Conservation (phyloP, 2,113 vertebrate genomes). For the Dascyllus trimaculatus region DNA sequence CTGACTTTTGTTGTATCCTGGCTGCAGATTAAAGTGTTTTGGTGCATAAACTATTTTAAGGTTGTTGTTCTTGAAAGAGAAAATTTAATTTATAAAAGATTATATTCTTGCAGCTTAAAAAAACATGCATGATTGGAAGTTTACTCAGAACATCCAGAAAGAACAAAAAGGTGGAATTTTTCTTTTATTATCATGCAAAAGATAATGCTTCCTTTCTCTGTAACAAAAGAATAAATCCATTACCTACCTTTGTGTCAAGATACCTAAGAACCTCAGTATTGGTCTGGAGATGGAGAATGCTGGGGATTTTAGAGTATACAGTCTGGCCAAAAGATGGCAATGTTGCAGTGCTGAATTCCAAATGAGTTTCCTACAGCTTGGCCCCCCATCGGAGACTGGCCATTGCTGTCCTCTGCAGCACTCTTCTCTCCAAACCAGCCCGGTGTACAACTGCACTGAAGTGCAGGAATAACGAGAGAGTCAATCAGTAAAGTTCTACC, state of each 20-base stretch:
- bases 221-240: slow-evolving; percentile 39
- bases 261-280: slow-evolving; percentile 33
- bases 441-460: slow-evolving; percentile 58
- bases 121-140: neutral
- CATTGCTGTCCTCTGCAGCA: slow-evolving; percentile 67
- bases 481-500: slow-evolving; percentile 64
- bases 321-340: slow-evolving; percentile 94
- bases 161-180: neutral
- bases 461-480: slow-evolving; percentile 54
- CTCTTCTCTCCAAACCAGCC: slow-evolving; percentile 58
- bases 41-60: neutral
- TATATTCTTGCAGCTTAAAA: neutral
- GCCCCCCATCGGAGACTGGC: slow-evolving; percentile 59
- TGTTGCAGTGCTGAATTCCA: slow-evolving; percentile 92
- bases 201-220: slow-evolving; percentile 19
- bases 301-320: slow-evolving; percentile 71
- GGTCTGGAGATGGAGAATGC: slow-evolving; percentile 45
- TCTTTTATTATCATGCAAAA: slow-evolving; percentile 1
- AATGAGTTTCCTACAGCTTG: slow-evolving; percentile 60
- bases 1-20: neutral
- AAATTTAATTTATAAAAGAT: slow-evolving; percentile 4
- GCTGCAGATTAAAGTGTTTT: slow-evolving; percentile 7
- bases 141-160: neutral
- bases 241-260: slow-evolving; percentile 58
- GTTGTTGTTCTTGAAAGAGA: slow-evolving; percentile 11